Percentiles rank a stretch among this genome's conserved stretches.
These are phyloP conservation scores for Harlomillsia oculata DNA, from an alignment of 1,140 invertebrate genomes.

Conservation along the genomic window DNA sequence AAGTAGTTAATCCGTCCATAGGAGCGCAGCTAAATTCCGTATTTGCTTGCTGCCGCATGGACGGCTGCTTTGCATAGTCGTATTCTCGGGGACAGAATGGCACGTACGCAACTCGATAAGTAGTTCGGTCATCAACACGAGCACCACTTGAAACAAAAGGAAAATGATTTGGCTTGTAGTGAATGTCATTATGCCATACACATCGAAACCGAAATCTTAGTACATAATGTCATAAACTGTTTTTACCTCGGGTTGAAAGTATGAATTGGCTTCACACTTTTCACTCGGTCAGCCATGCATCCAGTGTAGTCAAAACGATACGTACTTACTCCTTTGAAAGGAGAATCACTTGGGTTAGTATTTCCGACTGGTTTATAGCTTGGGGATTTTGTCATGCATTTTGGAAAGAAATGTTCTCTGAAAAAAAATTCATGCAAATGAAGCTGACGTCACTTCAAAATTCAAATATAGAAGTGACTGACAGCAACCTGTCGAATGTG, in stretches of 20 bases:
- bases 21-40: constrained; percentile 16
- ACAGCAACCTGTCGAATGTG: too few species aligned
- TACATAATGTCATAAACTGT: not conserved
- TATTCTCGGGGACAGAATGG: constrained; percentile 22
- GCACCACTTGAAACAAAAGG: not conserved
- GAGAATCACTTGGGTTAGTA: not conserved
- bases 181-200: not conserved
- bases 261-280: constrained; percentile 19
- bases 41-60: not conserved
- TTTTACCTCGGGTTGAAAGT: constrained; percentile 14
- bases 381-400: not conserved
- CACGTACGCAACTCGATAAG: constrained; percentile 15
- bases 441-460: too few species aligned
- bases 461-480: too few species aligned
- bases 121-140: constrained; percentile 24
- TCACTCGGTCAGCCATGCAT: constrained; percentile 1
- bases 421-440: too few species aligned
- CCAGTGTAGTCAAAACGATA: constrained; percentile 25
- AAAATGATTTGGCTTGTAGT: not conserved
- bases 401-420: constrained; percentile 11
- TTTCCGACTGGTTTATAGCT: constrained; percentile 9
- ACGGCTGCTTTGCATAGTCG: constrained; percentile 16
- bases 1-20: constrained; percentile 26
- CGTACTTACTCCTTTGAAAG: constrained; percentile 4
- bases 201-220: not conserved